Percentiles rank a stretch among this genome's conserved stretches.
Conservation (phyloP, 2,888 invertebrate species). For the Euphydryas editha region DNA sequence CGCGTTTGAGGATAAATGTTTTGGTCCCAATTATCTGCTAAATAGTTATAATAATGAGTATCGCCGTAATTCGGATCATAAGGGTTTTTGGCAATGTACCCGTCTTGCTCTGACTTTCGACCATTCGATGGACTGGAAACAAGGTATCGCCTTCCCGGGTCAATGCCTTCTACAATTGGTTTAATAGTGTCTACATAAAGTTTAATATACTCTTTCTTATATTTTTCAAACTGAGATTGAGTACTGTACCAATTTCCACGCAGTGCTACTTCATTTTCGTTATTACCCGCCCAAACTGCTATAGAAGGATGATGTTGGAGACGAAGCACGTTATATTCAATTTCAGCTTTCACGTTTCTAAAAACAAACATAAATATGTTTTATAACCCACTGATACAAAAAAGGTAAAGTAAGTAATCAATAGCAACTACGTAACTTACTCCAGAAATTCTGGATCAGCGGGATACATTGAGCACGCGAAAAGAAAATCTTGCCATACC, state of each 20-base stretch:
- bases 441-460: constrained; percentile 87
- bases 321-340: constrained; percentile 90
- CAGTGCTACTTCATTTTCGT: constrained; percentile 97
- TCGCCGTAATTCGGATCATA: constrained; percentile 93
- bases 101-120: constrained; percentile 86
- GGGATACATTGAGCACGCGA: constrained; percentile 98
- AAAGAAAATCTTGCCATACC: constrained; percentile 99
- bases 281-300: constrained; percentile 96
- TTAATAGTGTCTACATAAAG: constrained; percentile 92
- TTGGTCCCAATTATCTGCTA: constrained; percentile 91
- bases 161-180: constrained; percentile 84
- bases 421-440: constrained; percentile 55
- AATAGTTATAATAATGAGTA: constrained; percentile 95
- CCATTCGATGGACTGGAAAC: constrained; percentile 97
- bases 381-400: too few relatives aligned
- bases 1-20: constrained; percentile 90
- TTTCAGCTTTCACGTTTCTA: constrained; percentile 89
- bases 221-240: constrained; percentile 73
- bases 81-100: constrained; percentile 91
- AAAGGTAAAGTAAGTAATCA: too few relatives aligned
- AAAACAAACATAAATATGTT: constrained; percentile 45
- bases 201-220: constrained; percentile 90
- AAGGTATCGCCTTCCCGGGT: constrained; percentile 87
- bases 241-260: constrained; percentile 92
- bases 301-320: constrained; percentile 94